Percentiles rank a stretch among this genome's conserved stretches.
phyloP scores from a whole-genome alignment of 2,888 invertebrate species.

The Tubulanus polymorphus region DNA sequence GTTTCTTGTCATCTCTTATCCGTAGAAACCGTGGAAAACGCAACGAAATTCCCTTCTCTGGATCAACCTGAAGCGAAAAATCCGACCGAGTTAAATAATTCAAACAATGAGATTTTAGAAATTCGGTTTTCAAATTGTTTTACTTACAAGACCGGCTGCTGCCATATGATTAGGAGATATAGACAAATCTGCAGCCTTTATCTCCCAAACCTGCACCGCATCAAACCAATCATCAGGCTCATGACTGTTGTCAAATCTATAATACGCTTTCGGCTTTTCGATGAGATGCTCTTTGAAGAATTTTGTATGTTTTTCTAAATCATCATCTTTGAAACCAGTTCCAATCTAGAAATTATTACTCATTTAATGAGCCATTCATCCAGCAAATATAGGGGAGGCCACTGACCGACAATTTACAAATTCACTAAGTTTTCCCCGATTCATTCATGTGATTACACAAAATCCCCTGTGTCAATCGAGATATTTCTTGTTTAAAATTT shows the following conservation, averaged over 20 bases:
- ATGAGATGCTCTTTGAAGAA: conserved; percentile 74
- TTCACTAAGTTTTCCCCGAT: no score
- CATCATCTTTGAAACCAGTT: conserved; percentile 91
- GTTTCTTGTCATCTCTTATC: conserved; percentile 83
- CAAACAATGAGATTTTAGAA: no score
- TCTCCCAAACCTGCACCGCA: conserved; percentile 87
- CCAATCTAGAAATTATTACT: conserved; percentile 66
- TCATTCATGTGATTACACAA: no score
- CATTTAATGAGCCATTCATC: no score
- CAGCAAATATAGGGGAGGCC: no score
- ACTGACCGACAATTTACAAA: no score
- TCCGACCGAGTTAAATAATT: no score
- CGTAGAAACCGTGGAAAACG: conserved; percentile 91
- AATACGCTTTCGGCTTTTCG: conserved; percentile 64
- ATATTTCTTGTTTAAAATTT: no score
- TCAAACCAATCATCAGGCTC: conserved; percentile 54
- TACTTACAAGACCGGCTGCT: conserved; percentile 69
- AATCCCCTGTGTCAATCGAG: no score
- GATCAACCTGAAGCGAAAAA: conserved; percentile 64
- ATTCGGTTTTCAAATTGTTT: no score
- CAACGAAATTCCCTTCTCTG: conserved; percentile 87
- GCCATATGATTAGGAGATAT: conserved; percentile 92
- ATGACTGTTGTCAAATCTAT: conserved; percentile 66
- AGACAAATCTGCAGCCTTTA: conserved; percentile 95
- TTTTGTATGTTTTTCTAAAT: conserved; percentile 71